A percentile compares a stretch with the other conserved stretches of the same genome.
Evolutionary conservation across 2,888 invertebrate species (phyloP).

Genomic region (Germaria angustata): DNA sequence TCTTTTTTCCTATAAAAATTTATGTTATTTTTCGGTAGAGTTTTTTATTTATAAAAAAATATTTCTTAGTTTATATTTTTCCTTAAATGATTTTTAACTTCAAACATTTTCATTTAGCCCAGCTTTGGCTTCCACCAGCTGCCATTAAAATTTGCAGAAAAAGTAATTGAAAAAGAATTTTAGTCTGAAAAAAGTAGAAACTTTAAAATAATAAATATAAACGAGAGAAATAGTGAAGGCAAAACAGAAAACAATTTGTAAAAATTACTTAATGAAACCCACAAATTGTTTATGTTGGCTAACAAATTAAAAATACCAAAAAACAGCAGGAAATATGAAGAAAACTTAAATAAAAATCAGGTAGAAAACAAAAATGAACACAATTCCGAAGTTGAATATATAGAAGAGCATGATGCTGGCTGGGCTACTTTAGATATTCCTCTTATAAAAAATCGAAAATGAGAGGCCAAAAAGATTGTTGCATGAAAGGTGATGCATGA

Average conservation of each 20-base stretch:
- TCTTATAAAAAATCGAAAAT: background rate
- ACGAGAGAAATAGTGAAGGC: background rate
- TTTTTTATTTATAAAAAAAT: too few relatives aligned
- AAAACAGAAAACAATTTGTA: slow-evolving; percentile 31
- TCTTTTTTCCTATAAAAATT: too few relatives aligned
- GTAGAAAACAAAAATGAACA: slow-evolving; percentile 7
- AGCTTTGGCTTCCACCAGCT: background rate
- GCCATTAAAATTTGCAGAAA: slow-evolving; percentile 27
- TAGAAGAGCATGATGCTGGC: background rate
- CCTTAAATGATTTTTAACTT: slow-evolving; percentile 35
- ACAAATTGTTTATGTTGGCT: slow-evolving; percentile 66
- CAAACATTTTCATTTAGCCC: slow-evolving; percentile 37
- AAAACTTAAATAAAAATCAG: slow-evolving; percentile 1
- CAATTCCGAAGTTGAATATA: background rate
- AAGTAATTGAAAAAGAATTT: slow-evolving; percentile 13
- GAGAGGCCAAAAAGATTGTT: slow-evolving; percentile 9
- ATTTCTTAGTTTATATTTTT: too few relatives aligned
- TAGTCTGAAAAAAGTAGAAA: background rate
- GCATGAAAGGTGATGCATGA: background rate
- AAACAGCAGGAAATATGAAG: background rate
- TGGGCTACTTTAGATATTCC: background rate
- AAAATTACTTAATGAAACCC: slow-evolving; percentile 65
- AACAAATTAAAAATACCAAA: slow-evolving; percentile 66
- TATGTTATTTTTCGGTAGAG: too few relatives aligned
- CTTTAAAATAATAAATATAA: slow-evolving; percentile 44